Evolutionary conservation across 2,888 invertebrate species (phyloP).

Genomic region (Ethmia dodecea): DNA sequence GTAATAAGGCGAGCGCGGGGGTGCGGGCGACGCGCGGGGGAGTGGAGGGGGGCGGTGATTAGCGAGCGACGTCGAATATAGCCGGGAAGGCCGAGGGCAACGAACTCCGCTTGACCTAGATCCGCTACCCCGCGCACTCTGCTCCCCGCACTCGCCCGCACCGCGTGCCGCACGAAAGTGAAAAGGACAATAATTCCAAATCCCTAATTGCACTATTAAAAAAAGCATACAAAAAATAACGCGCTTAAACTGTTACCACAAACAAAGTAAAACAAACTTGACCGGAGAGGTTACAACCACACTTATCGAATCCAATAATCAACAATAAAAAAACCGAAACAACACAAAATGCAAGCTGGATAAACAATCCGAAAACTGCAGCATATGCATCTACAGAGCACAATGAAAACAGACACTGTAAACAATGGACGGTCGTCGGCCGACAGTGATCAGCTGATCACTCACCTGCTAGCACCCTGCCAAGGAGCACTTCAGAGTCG

Average conservation of each 20-base stretch:
- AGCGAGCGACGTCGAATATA: constrained; percentile 73
- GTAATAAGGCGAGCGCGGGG: constrained; percentile 23
- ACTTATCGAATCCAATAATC: no score
- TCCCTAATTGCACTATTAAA: no score
- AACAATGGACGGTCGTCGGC: constrained; percentile 37
- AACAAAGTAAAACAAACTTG: no score
- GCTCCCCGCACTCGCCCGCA: constrained; percentile 20
- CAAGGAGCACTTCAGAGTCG: constrained; percentile 65
- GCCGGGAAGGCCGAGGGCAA: constrained; percentile 77
- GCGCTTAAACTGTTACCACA: no score
- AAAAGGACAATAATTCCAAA: constrained; percentile 56
- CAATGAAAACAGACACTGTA: constrained; percentile 23
- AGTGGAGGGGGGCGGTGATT: constrained; percentile 45
- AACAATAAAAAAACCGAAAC: no score
- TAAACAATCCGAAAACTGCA: constrained; percentile 21
- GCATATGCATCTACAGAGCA: neutral
- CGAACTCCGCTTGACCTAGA: constrained; percentile 76
- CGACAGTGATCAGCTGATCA: constrained; percentile 41
- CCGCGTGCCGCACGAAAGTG: constrained; percentile 40
- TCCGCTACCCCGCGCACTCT: constrained; percentile 33
- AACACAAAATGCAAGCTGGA: no score
- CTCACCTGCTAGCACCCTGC: constrained; percentile 71
- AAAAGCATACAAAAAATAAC: no score
- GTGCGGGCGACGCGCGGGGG: constrained; percentile 21
- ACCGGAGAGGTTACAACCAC: no score